Percentiles rank a stretch among this genome's conserved stretches.
Conservation (phyloP, 2,888 invertebrate species). For the Mycogona germanica region DNA sequence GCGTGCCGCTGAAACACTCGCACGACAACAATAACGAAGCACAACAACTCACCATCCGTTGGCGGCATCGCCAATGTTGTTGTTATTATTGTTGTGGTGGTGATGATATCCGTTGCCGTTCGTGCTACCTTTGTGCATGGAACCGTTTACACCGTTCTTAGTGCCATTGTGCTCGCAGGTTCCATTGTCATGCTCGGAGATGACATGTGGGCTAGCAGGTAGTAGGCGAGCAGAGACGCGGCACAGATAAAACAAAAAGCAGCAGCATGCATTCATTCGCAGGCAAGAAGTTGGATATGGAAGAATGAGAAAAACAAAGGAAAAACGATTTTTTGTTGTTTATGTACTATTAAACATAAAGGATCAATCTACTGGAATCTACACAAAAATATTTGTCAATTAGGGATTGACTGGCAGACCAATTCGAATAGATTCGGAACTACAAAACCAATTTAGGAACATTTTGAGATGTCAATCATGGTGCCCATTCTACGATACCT, state of each 20-base stretch:
- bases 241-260: constrained; percentile 8
- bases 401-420: too few species aligned
- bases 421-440: too few species aligned
- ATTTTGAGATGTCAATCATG: too few species aligned
- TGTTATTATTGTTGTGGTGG: constrained; percentile 12
- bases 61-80: neutral
- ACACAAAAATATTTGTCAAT: too few species aligned
- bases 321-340: neutral
- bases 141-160: constrained; percentile 3
- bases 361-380: too few species aligned
- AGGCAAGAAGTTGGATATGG: too few species aligned
- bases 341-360: too few species aligned
- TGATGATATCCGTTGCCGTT: constrained; percentile 9
- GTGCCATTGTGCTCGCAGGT: constrained; percentile 8
- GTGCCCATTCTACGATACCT: neutral
- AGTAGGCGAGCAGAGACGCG: neutral
- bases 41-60: constrained; percentile 15
- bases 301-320: neutral
- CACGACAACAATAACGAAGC: too few species aligned
- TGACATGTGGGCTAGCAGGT: constrained; percentile 6
- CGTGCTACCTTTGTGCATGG: constrained; percentile 7
- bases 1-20: too few species aligned
- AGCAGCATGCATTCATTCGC: constrained; percentile 12
- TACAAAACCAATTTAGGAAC: too few species aligned
- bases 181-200: constrained; percentile 12